Conservation (phyloP, 2,113 vertebrate species). For the Zosterops borbonicus region DNA sequence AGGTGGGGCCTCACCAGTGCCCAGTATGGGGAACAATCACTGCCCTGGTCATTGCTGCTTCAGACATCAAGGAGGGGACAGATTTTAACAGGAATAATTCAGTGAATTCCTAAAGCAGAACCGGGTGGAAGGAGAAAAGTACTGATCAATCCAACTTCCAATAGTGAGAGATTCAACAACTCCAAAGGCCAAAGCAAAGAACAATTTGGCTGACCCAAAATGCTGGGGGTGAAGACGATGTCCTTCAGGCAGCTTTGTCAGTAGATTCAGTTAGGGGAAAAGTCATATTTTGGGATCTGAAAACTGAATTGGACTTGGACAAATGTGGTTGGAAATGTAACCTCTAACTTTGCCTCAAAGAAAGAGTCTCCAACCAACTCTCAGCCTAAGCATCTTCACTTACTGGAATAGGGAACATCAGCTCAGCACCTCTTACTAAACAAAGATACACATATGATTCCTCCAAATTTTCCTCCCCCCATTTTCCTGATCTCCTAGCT, state of each 20-base stretch:
- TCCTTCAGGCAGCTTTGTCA: background rate
- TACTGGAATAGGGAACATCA: rapidly evolving
- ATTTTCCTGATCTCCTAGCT: background rate
- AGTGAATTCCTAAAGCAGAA: background rate
- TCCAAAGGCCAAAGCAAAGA: background rate
- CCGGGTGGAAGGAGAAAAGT: background rate
- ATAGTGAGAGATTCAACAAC: background rate
- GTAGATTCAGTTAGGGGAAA: background rate
- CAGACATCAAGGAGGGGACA: background rate
- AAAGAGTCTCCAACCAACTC: background rate
- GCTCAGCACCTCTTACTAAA: background rate
- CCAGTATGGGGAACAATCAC: background rate
- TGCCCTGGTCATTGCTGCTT: background rate
- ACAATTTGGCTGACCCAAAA: background rate
- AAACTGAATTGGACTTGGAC: background rate
- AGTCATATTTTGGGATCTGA: background rate
- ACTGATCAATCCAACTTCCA: background rate
- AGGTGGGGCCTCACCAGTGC: background rate
- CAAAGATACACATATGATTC: rapidly evolving
- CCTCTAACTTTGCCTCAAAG: background rate
- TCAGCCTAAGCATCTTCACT: background rate
- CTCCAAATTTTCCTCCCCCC: too few relatives aligned
- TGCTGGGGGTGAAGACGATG: rapidly evolving
- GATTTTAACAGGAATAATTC: background rate
- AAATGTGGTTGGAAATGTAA: background rate